These are phyloP conservation scores for Pocillopora meandrina DNA, from an alignment of 92 coral and sea anemone species.

Conservation along the genomic window DNA sequence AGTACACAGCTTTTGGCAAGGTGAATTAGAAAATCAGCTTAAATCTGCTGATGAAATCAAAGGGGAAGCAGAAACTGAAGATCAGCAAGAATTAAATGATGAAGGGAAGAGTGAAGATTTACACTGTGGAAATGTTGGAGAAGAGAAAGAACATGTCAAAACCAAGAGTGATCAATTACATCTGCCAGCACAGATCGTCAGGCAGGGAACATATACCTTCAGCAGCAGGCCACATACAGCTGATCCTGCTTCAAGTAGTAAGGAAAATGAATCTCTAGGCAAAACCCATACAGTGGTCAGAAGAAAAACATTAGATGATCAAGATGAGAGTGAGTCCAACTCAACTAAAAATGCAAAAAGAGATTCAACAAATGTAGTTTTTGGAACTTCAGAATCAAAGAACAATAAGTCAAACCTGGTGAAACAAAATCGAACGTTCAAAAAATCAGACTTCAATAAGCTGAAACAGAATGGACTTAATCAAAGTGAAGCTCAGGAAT, in stretches of 20 bases:
- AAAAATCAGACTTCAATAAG: background rate
- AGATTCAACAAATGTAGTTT: background rate
- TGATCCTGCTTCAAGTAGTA: constrained; percentile 12
- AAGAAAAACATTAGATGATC: constrained; percentile 11
- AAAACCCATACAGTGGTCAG: constrained; percentile 23
- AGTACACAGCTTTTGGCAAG: constrained; percentile 79
- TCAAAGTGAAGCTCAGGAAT: constrained; percentile 26
- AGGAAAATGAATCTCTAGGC: constrained; percentile 11
- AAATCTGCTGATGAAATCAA: constrained; percentile 8
- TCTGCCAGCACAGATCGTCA: constrained; percentile 64
- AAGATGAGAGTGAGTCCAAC: background rate
- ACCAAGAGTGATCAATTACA: constrained; percentile 12
- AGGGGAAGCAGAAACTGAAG: background rate
- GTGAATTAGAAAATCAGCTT: constrained; percentile 52
- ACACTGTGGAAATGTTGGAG: constrained; percentile 3
- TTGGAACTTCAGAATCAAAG: constrained; percentile 14
- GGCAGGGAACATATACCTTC: constrained; percentile 90
- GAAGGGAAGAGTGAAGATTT: constrained; percentile 15
- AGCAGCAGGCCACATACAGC: constrained; percentile 65
- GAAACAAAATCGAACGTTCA: constrained; percentile 26
- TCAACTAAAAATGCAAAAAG: background rate
- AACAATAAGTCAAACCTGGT: constrained; percentile 14
- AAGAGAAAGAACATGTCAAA: constrained; percentile 15
- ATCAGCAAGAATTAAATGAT: background rate
- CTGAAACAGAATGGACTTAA: background rate